Base-by-base conservation (phyloP, 2,113 vertebrate species). In the Camelus dromedarius region DNA sequence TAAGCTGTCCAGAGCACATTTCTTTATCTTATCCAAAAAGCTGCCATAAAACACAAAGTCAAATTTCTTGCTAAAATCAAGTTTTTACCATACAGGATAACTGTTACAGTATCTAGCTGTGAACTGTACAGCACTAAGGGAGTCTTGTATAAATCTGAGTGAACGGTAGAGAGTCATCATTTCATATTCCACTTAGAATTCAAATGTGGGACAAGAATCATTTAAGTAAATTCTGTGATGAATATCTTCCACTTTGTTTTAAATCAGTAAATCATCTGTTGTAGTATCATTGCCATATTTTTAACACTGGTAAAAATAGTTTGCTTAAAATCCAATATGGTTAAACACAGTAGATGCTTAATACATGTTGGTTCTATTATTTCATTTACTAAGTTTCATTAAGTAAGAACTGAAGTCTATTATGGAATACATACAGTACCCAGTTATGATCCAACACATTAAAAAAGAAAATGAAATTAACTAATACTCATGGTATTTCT, bases 391-490 rank as follows among this genome's bases (percentile, higher is more conserved):
- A 76, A 87, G 28, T 8, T 12, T 89, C 38, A 42, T 42, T 42
- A 42, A 42, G 24, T 24, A 7, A 93, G 38, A 93, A 94, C 14
- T 52, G 16, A 93, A 93, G 67, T 85, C 67, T 95, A 32, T 38
- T 91, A 75, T 58, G 35, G 38, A 93, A 86, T 89, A 83, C 26
- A 81, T 13, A 67, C 6, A 69, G 32, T 56, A 79, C 3, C 26
- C 91, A 83, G 13, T 72, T 70, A 89, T 18, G 30, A 32, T 84
- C 58, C 66, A 89, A 54, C n/a, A 89, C 4, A 79, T 54, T 58
- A 22, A 91, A 56, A 80, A 95, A n/a, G 26, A 82, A 91, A 86
- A 90, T 46, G 13, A 76, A 91, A 95, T 73, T 11, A 93, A 89
- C 18, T 35, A 69, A 89, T 66, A 70, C 16, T 81, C 16, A 69